Conservation (phyloP, 2,888 invertebrate species). For the Bembecia ichneumoniformis region DNA sequence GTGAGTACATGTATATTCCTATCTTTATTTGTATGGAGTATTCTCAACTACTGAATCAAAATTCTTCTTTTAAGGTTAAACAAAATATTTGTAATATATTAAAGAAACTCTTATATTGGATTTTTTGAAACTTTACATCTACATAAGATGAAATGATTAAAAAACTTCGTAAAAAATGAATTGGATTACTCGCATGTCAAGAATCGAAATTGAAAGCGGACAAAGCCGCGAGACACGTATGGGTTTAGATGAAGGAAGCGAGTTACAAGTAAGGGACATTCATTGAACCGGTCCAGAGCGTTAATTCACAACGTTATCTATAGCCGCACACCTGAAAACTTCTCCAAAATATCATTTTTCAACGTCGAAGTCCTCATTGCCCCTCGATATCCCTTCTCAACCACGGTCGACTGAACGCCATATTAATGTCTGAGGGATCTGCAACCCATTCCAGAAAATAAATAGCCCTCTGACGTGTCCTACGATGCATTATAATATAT, state of each 20-base stretch:
- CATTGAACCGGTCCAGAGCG: neutral
- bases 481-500: constrained; percentile 63
- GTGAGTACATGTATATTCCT: constrained; percentile 72
- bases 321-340: constrained; percentile 28
- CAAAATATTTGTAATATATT: too few relatives aligned
- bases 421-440: constrained; percentile 55
- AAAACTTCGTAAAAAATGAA: too few relatives aligned
- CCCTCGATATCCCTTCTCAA: constrained; percentile 42
- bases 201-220: too few relatives aligned
- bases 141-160: too few relatives aligned
- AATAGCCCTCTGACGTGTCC: constrained; percentile 58
- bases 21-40: too few relatives aligned
- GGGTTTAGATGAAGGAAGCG: too few relatives aligned
- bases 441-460: constrained; percentile 51
- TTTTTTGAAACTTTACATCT: too few relatives aligned
- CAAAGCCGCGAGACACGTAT: too few relatives aligned
- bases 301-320: constrained; percentile 14
- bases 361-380: constrained; percentile 48
- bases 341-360: constrained; percentile 48
- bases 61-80: too few relatives aligned
- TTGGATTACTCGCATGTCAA: too few relatives aligned
- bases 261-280: neutral
- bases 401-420: constrained; percentile 49
- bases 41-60: too few relatives aligned
- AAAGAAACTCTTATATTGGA: too few relatives aligned